Evolutionary conservation across 2,113 vertebrate genomes (phyloP).

Genomic region (Colinus virginianus): DNA sequence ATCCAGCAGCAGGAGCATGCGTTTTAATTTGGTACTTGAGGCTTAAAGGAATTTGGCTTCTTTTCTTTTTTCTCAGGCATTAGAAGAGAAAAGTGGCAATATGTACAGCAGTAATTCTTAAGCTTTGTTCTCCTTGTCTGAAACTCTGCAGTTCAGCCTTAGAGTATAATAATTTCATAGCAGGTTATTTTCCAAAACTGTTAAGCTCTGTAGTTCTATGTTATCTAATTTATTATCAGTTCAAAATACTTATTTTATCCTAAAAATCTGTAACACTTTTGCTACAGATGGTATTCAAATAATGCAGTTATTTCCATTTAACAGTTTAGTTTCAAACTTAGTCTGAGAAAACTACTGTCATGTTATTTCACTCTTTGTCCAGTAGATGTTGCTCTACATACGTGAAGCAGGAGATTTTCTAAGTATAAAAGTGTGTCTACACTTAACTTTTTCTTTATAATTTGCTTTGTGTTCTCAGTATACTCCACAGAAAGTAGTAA

Average conservation of each 20-base stretch:
- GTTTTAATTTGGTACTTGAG: background rate
- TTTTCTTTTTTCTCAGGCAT: background rate
- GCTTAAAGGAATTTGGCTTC: background rate
- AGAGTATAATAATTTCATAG: background rate
- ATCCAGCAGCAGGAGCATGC: conserved; percentile 31
- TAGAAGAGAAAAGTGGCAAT: background rate
- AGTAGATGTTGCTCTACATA: conserved; percentile 46
- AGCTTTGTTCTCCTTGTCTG: background rate
- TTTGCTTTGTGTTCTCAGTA: background rate
- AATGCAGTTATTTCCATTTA: background rate
- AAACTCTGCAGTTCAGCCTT: background rate
- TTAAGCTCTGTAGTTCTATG: background rate
- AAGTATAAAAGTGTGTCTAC: background rate
- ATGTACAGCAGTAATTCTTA: background rate
- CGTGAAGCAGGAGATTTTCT: background rate
- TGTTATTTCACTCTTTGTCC: conserved; percentile 25
- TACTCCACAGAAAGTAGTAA: background rate
- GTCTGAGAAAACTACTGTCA: background rate
- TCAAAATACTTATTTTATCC: background rate
- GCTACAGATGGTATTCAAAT: background rate
- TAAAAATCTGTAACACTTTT: background rate
- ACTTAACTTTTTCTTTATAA: background rate
- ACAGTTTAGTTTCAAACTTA: background rate
- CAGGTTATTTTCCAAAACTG: background rate
- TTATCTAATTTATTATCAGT: background rate